Conservation (phyloP, 1,140 invertebrate species). For the Leptinotarsa texana region DNA sequence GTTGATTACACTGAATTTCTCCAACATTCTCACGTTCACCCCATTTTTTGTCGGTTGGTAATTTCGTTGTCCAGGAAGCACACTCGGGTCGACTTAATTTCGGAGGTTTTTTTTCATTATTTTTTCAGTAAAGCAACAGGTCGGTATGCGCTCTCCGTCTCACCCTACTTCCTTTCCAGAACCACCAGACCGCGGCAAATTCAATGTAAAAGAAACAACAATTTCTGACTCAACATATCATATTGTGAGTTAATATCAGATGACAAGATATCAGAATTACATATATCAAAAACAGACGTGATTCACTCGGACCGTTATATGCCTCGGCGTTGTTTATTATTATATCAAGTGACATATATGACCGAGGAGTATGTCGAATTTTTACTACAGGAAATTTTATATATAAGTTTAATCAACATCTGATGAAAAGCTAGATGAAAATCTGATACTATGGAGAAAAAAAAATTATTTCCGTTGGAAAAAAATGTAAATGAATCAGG, state of each 20-base stretch:
- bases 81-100: neutral
- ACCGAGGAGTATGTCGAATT: neutral
- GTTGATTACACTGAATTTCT: neutral
- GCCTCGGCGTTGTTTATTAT: neutral
- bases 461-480: too few species aligned
- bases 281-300: constrained; percentile 16
- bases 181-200: constrained; percentile 9
- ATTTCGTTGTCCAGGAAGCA: constrained; percentile 2
- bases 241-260: constrained; percentile 21
- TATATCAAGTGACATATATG: constrained; percentile 16
- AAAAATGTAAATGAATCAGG: too few species aligned
- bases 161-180: constrained; percentile 20
- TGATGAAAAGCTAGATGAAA: too few species aligned
- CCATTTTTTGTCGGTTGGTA: neutral
- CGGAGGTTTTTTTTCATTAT: neutral
- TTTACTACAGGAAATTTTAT: neutral
- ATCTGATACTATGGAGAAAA: too few species aligned
- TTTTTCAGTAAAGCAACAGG: constrained; percentile 1
- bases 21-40: neutral
- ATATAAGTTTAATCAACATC: neutral
- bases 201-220: constrained; percentile 10
- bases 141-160: constrained; percentile 2
- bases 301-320: constrained; percentile 15
- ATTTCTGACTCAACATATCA: constrained; percentile 21
- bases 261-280: constrained; percentile 21